Base-by-base conservation (phyloP, 1,140 invertebrate species). In the Drosophila truncata region DNA sequence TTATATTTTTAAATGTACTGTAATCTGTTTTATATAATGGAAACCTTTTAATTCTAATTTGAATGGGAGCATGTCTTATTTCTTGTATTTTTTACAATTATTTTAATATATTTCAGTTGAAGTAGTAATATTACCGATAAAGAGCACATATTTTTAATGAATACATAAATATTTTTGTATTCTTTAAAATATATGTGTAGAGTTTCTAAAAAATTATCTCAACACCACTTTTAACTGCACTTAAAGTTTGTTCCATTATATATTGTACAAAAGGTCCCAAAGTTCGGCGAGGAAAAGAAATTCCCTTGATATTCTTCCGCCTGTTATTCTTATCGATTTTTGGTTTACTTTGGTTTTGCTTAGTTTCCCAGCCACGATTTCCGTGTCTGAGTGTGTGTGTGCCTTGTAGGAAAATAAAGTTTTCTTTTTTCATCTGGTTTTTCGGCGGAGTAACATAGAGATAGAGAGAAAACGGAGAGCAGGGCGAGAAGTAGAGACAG, bases 291-390 rank as follows among this genome's bases (percentile, higher is more conserved):
- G 27, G 23, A 2, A 47, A 25, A 25, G 13, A 41, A 37, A 61
- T 55, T 58, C 47, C 41, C 73, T 47, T 42, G 64, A 46, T 25
- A 31, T 69, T 79, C 75, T 62, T 52, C 27, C 72, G 82, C 62
- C 50, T 65, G 80, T 80, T 84, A 67, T 83, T 87, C 72, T 78
- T 87, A 87, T 87, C 83, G 83, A 87, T 87, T 87, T 87, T 84
- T 63, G 76, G 75, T 88, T 70, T 63, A 54, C 64, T 71, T 82
- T 72, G 65, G 58, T 71, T 76, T 82, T 66, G 63, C 65, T 61
- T 79, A 61, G 66, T 63, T 78, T 66, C 60, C 33, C 72, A 58
- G 27, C 20, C 49, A 47, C 35, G 13, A 31, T 37, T 35, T 23
- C 60, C 8, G 29, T 52, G 20, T 59, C 14, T 42, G n/a, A 33